phyloP scores from a whole-genome alignment of 2,888 invertebrate species.

The Ectropis crepuscularia region DNA sequence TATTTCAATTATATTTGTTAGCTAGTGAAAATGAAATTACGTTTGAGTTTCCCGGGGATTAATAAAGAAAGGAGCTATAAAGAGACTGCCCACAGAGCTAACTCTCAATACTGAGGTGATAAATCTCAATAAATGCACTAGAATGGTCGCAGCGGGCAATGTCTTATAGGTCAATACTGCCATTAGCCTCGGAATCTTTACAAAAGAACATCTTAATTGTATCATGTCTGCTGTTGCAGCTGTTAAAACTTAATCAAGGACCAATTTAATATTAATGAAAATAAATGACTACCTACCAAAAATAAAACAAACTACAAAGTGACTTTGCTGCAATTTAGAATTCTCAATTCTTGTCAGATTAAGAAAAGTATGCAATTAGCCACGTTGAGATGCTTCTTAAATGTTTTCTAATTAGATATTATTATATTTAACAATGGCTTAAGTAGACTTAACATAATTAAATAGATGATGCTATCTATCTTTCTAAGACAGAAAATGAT shows the following conservation, averaged over 20 bases:
- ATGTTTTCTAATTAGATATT: no score
- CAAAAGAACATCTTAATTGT: constrained; percentile 57
- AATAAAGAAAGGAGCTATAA: constrained; percentile 50
- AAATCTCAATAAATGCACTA: constrained; percentile 58
- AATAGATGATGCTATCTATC: no score
- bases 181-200: constrained; percentile 52
- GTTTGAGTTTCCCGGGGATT: constrained; percentile 43
- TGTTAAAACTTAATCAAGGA: constrained; percentile 45
- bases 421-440: no score
- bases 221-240: constrained; percentile 42
- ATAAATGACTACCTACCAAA: constrained; percentile 36
- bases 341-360: no score
- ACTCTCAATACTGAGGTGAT: constrained; percentile 57
- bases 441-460: no score
- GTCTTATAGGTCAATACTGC: constrained; percentile 54
- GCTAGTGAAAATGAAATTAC: constrained; percentile 22
- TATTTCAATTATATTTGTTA: constrained; percentile 19
- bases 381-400: no score
- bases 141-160: constrained; percentile 57
- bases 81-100: constrained; percentile 51
- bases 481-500: no score
- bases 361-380: no score
- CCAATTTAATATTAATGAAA: constrained; percentile 44
- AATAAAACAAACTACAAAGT: no score
- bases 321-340: no score